Conservation (phyloP, 1,140 invertebrate species). For the Cardiocondyla obscurior region DNA sequence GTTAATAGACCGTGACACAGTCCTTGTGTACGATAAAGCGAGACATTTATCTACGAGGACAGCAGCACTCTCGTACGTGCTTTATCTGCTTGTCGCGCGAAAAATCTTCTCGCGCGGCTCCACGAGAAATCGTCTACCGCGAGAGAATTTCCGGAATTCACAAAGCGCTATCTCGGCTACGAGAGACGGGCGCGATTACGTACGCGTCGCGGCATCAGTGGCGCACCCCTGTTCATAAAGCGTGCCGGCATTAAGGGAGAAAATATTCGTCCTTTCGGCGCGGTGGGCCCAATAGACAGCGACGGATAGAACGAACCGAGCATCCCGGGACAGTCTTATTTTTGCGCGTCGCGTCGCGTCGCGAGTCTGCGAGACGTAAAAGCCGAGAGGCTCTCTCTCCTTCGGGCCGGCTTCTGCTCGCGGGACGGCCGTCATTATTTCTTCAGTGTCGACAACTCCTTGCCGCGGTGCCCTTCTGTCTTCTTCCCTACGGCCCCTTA, state of each 20-base stretch:
- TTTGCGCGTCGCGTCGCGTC: conserved; percentile 65
- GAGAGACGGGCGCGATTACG: conserved; percentile 75
- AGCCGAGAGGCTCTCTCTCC: conserved; percentile 57
- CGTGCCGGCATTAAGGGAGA: conserved; percentile 29
- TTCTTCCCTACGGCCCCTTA: conserved; percentile 65
- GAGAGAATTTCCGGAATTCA: conserved; percentile 20
- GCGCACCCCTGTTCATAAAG: conserved; percentile 61
- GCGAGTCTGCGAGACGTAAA: conserved; percentile 30
- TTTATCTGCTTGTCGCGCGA: conserved; percentile 28
- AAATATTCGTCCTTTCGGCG: conserved; percentile 69
- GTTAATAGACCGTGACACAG: conserved; percentile 14
- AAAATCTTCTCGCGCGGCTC: conserved; percentile 24
- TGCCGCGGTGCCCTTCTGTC: conserved; percentile 70
- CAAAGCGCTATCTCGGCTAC: neutral
- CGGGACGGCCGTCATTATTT: conserved; percentile 71
- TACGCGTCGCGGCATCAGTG: conserved; percentile 62
- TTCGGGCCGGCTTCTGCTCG: conserved; percentile 40
- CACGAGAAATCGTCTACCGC: conserved; percentile 15
- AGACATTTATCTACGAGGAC: conserved; percentile 27
- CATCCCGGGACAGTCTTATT: conserved; percentile 69
- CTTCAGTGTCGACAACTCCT: conserved; percentile 74
- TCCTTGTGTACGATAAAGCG: conserved; percentile 27
- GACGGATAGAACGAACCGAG: conserved; percentile 70
- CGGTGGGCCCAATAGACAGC: conserved; percentile 63
- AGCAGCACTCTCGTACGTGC: conserved; percentile 41